These are phyloP conservation scores for Cheilosia scutellata DNA, from an alignment of 2,888 invertebrate genomes.

Conservation along the genomic window DNA sequence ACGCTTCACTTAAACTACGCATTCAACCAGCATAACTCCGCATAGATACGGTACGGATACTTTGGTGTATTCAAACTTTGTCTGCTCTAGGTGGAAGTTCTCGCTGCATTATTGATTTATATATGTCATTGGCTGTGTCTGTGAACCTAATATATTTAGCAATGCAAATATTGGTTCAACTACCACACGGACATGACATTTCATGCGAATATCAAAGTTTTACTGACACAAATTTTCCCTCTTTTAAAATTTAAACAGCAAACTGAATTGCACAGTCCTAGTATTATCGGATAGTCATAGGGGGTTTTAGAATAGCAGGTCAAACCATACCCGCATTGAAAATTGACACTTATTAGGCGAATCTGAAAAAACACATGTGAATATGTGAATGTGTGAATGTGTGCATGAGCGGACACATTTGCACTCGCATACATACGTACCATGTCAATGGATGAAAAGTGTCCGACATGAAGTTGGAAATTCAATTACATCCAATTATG, in stretches of 20 bases:
- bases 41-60: not conserved
- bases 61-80: slow-evolving; percentile 14
- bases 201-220: slow-evolving; percentile 40
- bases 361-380: not conserved
- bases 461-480: not conserved
- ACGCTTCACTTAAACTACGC: slow-evolving; percentile 25
- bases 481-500: slow-evolving; percentile 1
- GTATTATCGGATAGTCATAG: not conserved
- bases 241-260: slow-evolving; percentile 12
- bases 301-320: slow-evolving; percentile 5
- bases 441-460: slow-evolving; percentile 3
- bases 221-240: slow-evolving; percentile 21
- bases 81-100: slow-evolving; percentile 17
- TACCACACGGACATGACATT: slow-evolving; percentile 29
- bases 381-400: not conserved
- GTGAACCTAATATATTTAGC: slow-evolving; percentile 28
- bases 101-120: slow-evolving; percentile 41
- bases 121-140: slow-evolving; percentile 8
- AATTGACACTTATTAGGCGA: slow-evolving; percentile 43
- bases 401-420: no score
- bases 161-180: slow-evolving; percentile 33
- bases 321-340: slow-evolving; percentile 17
- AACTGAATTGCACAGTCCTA: slow-evolving; percentile 4
- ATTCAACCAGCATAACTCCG: slow-evolving; percentile 7
- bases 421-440: not conserved